Percentiles rank a stretch among this genome's conserved stretches.
Evolutionary conservation across 2,113 vertebrate species (phyloP).

Genomic region (Argyrosomus japonicus): DNA sequence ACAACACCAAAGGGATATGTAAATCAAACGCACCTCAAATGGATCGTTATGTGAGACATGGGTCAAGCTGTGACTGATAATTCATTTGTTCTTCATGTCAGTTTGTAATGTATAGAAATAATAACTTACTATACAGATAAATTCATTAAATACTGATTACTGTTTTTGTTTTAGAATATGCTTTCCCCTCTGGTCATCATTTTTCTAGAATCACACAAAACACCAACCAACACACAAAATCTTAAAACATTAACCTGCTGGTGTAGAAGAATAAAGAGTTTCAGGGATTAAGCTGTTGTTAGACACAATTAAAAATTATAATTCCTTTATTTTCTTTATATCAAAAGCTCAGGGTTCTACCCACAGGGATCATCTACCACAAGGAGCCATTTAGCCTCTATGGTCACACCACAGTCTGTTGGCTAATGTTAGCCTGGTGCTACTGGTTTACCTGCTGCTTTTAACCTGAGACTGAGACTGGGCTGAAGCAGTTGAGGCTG

Average conservation of each 20-base stretch:
- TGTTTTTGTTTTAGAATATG: not conserved
- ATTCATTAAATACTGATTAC: not conserved
- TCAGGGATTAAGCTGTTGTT: not conserved
- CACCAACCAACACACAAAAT: not conserved
- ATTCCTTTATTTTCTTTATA: not conserved
- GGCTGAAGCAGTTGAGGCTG: constrained; percentile 62
- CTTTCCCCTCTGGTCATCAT: not conserved
- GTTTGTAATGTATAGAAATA: not conserved
- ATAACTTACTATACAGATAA: not conserved
- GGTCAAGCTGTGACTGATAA: not conserved
- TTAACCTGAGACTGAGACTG: constrained; percentile 75
- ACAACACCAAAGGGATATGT: not conserved
- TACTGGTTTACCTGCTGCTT: constrained; percentile 81
- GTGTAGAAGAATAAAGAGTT: not conserved
- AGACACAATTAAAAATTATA: not conserved
- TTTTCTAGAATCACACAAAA: constrained; percentile 16
- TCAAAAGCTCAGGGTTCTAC: not conserved
- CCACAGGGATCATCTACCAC: constrained; percentile 56
- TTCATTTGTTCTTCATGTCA: not conserved
- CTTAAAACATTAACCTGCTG: not conserved
- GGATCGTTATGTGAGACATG: not conserved
- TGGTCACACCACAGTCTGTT: constrained; percentile 43
- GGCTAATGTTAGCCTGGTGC: constrained; percentile 18
- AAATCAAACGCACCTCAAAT: constrained; percentile 14
- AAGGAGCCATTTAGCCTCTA: constrained; percentile 29